Evolutionary conservation across 2,888 invertebrate genomes (phyloP).

Genomic region (Acleris literana): DNA sequence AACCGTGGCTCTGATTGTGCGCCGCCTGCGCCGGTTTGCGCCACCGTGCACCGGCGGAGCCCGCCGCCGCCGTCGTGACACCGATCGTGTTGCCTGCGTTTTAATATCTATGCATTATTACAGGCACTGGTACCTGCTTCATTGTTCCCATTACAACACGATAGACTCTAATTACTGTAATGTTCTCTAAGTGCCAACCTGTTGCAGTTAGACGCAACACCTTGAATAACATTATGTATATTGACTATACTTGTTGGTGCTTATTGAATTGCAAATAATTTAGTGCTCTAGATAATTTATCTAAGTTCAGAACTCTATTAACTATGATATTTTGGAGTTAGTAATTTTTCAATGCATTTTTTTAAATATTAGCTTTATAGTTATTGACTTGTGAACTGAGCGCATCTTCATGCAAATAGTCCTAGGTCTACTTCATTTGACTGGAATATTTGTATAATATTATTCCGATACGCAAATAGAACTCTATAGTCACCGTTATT

Average conservation of each 20-base stretch:
- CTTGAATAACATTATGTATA: conserved; percentile 44
- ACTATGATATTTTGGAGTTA: not conserved
- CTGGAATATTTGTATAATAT: not conserved
- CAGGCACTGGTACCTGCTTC: conserved; percentile 51
- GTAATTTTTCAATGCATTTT: not conserved
- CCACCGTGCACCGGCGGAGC: conserved; percentile 37
- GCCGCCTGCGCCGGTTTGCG: conserved; percentile 22
- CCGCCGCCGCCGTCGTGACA: conserved; percentile 57
- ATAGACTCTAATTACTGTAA: conserved; percentile 74
- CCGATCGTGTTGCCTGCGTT: conserved; percentile 61
- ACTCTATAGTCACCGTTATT: no score
- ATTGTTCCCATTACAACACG: conserved; percentile 75
- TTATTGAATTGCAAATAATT: conserved; percentile 37
- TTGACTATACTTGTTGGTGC: conserved; percentile 25
- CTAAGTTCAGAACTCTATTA: not conserved
- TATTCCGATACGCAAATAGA: not conserved
- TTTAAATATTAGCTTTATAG: not conserved
- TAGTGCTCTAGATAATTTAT: conserved; percentile 12
- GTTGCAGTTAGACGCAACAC: conserved; percentile 59
- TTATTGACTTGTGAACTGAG: not conserved
- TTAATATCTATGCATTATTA: conserved; percentile 54
- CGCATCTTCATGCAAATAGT: conserved; percentile 14
- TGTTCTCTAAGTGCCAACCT: conserved; percentile 53
- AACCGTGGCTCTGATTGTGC: conserved; percentile 36
- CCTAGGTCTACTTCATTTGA: not conserved